Conservation (phyloP, 2,797 vertebrate species). For the Arrhamphus sclerolepis region DNA sequence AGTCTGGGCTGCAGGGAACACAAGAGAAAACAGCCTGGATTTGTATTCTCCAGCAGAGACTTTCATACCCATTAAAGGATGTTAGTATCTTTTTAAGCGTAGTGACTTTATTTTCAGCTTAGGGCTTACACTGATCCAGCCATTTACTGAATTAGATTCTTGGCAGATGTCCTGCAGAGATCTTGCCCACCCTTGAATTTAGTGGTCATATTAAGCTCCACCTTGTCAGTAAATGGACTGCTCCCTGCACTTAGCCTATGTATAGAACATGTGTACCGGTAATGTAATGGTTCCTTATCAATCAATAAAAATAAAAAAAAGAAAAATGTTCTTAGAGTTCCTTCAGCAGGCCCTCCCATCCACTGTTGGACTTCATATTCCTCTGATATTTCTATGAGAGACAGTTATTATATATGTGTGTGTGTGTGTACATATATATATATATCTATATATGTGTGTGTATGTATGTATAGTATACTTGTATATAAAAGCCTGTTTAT, state of each 20-base stretch:
- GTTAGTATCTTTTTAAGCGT: constrained; percentile 66
- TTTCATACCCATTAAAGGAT: constrained; percentile 67
- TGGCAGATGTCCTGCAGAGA: constrained; percentile 65
- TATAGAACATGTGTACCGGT: constrained; percentile 32
- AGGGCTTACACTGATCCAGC: constrained; percentile 59
- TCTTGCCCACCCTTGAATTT: constrained; percentile 63
- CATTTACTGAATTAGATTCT: constrained; percentile 68
- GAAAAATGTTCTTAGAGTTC: constrained; percentile 26
- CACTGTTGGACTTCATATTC: constrained; percentile 24
- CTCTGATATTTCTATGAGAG: constrained; percentile 36
- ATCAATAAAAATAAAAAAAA: background rate
- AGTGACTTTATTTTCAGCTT: constrained; percentile 67
- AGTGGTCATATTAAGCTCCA: constrained; percentile 63
- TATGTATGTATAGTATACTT: background rate
- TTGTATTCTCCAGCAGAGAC: constrained; percentile 67
- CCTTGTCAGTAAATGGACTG: constrained; percentile 50
- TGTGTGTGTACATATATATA: no score
- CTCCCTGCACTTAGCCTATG: constrained; percentile 51
- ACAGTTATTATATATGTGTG: constrained; percentile 7
- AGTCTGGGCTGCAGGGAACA: constrained; percentile 58
- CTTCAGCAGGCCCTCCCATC: constrained; percentile 26
- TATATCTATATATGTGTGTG: no score
- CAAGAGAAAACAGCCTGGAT: constrained; percentile 56
- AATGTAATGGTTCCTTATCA: constrained; percentile 59
- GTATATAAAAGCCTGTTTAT: no score